phyloP scores from a whole-genome alignment of 2,797 vertebrate species.

The Merluccius polli region DNA sequence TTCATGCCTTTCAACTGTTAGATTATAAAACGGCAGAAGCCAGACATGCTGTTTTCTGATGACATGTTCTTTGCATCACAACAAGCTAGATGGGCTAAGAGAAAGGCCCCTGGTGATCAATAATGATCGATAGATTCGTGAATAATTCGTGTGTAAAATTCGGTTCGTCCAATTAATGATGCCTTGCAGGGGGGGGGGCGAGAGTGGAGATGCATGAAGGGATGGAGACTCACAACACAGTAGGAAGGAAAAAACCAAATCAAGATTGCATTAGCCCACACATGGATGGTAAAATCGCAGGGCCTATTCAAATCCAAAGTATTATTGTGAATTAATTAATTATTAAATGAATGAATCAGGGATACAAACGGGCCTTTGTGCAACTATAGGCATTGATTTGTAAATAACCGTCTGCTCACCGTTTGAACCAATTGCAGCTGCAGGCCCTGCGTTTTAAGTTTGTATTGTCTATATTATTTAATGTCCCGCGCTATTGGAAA shows the following conservation, averaged over 20 bases:
- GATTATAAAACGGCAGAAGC: conserved; percentile 24
- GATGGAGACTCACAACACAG: conserved; percentile 31
- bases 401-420: no score
- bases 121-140: conserved; percentile 75
- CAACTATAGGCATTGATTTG: no score
- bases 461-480: background rate
- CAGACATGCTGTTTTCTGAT: conserved; percentile 40
- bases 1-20: conserved; percentile 1
- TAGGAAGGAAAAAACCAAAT: conserved; percentile 31
- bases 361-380: background rate
- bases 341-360: background rate
- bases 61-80: conserved; percentile 65
- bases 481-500: background rate
- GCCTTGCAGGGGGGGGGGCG: conserved; percentile 42
- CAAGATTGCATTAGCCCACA: conserved; percentile 24
- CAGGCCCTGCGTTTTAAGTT: background rate
- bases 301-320: background rate
- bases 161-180: conserved; percentile 76
- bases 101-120: conserved; percentile 69
- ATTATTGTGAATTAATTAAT: background rate
- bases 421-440: no score
- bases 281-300: background rate
- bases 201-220: conserved; percentile 40
- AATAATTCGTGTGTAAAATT: conserved; percentile 80
- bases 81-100: conserved; percentile 68